Conservation (phyloP, 2,888 invertebrate genomes). For the Allolobophora icterica region DNA sequence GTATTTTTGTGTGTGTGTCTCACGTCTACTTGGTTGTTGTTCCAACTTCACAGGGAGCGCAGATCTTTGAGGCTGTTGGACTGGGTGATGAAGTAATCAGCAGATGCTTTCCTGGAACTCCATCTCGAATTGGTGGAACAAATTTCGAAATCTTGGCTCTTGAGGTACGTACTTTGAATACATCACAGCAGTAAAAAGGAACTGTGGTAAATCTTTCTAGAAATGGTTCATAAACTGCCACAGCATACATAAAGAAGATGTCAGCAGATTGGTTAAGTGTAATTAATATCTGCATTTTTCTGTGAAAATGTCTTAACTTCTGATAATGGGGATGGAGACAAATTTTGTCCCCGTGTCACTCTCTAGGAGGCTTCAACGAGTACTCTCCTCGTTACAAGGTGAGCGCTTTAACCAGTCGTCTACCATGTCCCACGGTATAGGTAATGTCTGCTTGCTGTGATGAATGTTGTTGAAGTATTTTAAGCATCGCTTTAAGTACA, state of each 20-base stretch:
- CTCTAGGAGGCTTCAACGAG: too few relatives aligned
- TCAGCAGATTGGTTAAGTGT: not conserved
- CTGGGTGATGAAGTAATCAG: conserved; percentile 84
- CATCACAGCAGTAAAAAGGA: not conserved
- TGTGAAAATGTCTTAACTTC: too few relatives aligned
- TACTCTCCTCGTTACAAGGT: too few relatives aligned
- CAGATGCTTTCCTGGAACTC: conserved; percentile 83
- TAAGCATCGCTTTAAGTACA: too few relatives aligned
- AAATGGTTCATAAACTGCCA: not conserved
- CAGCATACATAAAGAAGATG: not conserved
- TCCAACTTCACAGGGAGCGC: conserved; percentile 76
- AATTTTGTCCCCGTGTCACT: too few relatives aligned
- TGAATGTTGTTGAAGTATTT: too few relatives aligned
- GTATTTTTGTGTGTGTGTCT: not conserved
- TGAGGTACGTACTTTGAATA: conserved; percentile 69
- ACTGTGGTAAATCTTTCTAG: not conserved
- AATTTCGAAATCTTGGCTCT: conserved; percentile 84
- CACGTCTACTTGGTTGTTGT: not conserved
- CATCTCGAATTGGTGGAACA: conserved; percentile 83
- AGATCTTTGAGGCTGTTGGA: conserved; percentile 98
- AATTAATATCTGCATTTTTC: too few relatives aligned
- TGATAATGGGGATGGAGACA: too few relatives aligned
- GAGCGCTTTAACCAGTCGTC: too few relatives aligned
- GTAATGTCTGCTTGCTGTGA: too few relatives aligned
- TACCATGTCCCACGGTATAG: too few relatives aligned